Conservation (phyloP, 2,797 vertebrate genomes). For the Coilia nasus region DNA sequence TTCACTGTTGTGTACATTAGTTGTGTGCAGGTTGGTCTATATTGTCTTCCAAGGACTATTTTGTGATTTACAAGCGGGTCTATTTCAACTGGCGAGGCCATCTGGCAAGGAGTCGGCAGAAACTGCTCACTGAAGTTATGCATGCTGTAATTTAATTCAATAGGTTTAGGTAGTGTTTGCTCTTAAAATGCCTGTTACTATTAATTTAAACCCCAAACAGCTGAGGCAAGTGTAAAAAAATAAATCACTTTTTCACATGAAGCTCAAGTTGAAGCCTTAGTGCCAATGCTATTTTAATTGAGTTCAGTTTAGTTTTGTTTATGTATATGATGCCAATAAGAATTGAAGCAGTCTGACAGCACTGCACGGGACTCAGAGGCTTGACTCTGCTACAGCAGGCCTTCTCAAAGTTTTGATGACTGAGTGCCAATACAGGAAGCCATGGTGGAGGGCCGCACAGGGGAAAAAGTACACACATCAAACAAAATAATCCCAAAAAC, state of each 20-base stretch:
- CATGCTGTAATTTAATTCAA: constrained; percentile 36
- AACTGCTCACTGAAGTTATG: constrained; percentile 44
- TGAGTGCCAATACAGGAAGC: too few species aligned
- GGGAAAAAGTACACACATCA: too few species aligned
- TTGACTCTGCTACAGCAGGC: background rate
- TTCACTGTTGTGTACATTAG: constrained; percentile 52
- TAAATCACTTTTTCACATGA: background rate
- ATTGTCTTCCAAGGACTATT: constrained; percentile 61
- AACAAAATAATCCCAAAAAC: too few species aligned
- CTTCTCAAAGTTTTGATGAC: too few species aligned
- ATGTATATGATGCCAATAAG: background rate
- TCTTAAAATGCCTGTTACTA: constrained; percentile 1
- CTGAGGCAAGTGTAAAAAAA: background rate
- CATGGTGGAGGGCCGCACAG: too few species aligned
- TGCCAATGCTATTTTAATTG: background rate
- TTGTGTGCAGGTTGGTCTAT: constrained; percentile 56
- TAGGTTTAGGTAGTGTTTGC: constrained; percentile 23
- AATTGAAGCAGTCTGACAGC: background rate
- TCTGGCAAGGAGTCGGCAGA: constrained; percentile 36
- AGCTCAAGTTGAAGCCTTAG: background rate
- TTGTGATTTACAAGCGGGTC: constrained; percentile 63
- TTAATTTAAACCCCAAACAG: background rate
- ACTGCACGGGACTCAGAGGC: too few species aligned
- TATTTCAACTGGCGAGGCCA: constrained; percentile 50
- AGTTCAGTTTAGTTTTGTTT: background rate